These are phyloP conservation scores for Lasioglossum zephyrum DNA, from an alignment of 2,888 invertebrate genomes.

Conservation along the genomic window DNA sequence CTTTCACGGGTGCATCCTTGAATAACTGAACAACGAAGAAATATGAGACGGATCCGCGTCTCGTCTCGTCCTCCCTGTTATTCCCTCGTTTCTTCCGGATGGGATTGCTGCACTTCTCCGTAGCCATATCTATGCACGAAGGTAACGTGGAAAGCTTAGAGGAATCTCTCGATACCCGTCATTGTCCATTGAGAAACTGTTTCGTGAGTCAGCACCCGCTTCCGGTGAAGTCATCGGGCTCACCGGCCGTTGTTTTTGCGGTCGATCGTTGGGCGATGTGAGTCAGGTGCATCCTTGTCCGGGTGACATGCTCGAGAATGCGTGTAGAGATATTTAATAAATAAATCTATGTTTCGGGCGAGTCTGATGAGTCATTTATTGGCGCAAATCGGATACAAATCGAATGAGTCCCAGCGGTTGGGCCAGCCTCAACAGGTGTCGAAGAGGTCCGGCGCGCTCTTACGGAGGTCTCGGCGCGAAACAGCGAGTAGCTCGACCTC, in stretches of 20 bases:
- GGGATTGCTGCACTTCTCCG: background rate
- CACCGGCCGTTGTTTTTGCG: conserved; percentile 42
- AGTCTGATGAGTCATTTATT: too few relatives aligned
- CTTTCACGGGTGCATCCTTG: conserved; percentile 30
- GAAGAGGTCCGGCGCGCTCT: background rate
- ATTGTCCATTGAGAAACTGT: conserved; percentile 55
- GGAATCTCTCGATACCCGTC: conserved; percentile 56
- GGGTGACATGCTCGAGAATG: background rate
- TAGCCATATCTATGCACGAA: background rate
- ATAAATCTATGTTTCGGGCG: background rate
- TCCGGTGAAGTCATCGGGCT: conserved; percentile 72
- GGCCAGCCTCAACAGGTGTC: background rate
- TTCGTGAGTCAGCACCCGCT: conserved; percentile 54
- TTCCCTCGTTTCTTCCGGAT: conserved; percentile 13
- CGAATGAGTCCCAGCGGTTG: background rate
- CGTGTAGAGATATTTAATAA: background rate
- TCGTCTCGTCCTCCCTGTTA: background rate
- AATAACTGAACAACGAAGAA: conserved; percentile 23
- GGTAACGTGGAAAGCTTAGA: conserved; percentile 15
- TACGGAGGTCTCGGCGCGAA: background rate
- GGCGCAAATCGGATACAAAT: background rate
- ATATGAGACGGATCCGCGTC: conserved; percentile 6
- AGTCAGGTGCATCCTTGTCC: background rate
- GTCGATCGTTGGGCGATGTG: background rate
- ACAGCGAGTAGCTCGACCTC: background rate